Base-by-base conservation (phyloP, 2,888 invertebrate genomes). In the Tiliacea citrago region DNA sequence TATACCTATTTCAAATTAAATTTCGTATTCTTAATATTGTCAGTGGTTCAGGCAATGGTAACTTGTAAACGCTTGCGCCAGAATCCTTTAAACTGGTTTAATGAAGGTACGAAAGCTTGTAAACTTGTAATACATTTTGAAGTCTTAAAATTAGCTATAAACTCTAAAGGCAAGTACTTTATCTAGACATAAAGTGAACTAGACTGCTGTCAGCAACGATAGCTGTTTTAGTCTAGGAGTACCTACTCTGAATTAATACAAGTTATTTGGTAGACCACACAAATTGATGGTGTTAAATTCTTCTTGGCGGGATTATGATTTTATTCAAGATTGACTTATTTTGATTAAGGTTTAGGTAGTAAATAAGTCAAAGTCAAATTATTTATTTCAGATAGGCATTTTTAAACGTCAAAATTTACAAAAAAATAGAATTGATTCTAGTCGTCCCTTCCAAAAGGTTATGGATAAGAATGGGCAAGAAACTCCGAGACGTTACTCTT, bases 101-200 rank as follows among this genome's bases (percentile, higher is more conserved):
- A 68, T 77, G 49, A 62, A 70, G 16, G 39, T 24, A 13, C 62
- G 53, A 45, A 62, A 66, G 51, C 47, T 35, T 71, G n/a, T n/a
- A n/a, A n/a, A n/a, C n/a, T n/a, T n/a, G n/a, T 49, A 60, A 58
- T 45, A 65, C 45, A 63, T 67, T 68, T 77, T 67, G 18, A 53
- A 55, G 42, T 70, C 78, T 58, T 82, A 67, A 82, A 80, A 82
- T 77, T 78, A 71, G 24, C 35, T 35, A 57, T 68, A 68, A 65
- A 47, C 16, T 68, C 8, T 45, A 72, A n/a, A 57, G 1, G 13
- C 29, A 66, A 51, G 68, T 21, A 58, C 51, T 76, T 70, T 77
- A 79, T 82, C 49, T 77, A 49, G 70, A 53, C 53, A 70, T 77
- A 45, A 82, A 82, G 55, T 49, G 51, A n/a, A 29, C 5, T 67